Percentiles rank a stretch among this genome's conserved stretches.
Conservation (phyloP, 2,888 invertebrate genomes). For the Drosophila incognita region DNA sequence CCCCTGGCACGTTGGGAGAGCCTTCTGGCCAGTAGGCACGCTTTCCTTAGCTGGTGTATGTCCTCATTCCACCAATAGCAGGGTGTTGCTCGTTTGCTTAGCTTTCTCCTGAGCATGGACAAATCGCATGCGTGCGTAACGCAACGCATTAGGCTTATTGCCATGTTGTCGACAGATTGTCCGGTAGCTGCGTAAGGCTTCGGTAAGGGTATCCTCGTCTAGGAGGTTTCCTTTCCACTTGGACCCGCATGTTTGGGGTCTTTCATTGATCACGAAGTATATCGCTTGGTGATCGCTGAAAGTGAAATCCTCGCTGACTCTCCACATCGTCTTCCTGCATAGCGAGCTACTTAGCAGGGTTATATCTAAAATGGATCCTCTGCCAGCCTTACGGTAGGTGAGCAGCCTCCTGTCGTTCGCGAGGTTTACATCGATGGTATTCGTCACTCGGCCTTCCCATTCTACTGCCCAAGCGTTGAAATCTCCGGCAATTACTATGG, state of each 20-base stretch:
- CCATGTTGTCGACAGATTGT: not conserved
- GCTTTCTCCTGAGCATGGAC: not conserved
- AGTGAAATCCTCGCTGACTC: not conserved
- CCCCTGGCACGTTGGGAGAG: not conserved
- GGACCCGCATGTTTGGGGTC: not conserved
- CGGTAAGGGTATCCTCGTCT: not conserved
- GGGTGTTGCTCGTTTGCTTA: not conserved
- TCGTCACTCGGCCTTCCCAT: not conserved
- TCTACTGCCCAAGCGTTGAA: not conserved
- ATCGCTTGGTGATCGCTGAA: not conserved
- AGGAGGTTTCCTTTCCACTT: not conserved
- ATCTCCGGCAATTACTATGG: not conserved
- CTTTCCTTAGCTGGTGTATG: not conserved
- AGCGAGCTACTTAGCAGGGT: not conserved
- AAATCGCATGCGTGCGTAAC: not conserved
- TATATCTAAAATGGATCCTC: not conserved
- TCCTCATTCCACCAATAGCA: not conserved
- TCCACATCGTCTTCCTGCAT: not conserved
- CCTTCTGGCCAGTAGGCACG: not conserved
- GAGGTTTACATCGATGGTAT: not conserved
- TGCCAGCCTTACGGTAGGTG: not conserved
- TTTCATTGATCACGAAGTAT: not conserved
- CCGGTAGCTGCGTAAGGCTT: not conserved
- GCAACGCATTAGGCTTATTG: not conserved
- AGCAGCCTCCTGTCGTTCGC: not conserved